These are phyloP conservation scores for Agrochola circellaris DNA, from an alignment of 2,888 invertebrate species.

Conservation along the genomic window DNA sequence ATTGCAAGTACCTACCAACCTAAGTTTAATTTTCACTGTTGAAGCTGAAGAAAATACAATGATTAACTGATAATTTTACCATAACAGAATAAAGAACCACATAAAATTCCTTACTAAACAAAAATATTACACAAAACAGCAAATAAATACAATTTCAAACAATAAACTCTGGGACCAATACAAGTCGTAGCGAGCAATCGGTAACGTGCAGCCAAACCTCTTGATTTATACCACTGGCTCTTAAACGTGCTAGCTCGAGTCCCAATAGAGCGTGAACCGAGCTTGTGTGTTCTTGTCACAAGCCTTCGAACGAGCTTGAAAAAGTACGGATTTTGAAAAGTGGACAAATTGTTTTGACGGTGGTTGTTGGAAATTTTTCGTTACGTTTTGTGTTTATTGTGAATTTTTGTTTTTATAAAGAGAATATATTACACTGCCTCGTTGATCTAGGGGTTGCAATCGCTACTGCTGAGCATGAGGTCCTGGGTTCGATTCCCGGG, in stretches of 20 bases:
- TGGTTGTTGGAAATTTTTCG: neutral
- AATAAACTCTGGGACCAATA: constrained; percentile 40
- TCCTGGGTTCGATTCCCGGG: too few species aligned
- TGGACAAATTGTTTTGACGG: constrained; percentile 25
- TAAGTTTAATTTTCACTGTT: neutral
- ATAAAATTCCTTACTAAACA: neutral
- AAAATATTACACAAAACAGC: constrained; percentile 2
- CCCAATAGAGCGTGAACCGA: constrained; percentile 61
- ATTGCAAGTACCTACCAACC: neutral
- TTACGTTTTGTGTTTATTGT: neutral
- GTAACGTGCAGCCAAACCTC: constrained; percentile 49
- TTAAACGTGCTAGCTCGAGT: constrained; percentile 57
- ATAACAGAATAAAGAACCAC: neutral
- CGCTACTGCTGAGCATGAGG: too few species aligned
- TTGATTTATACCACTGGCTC: constrained; percentile 61
- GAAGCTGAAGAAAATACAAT: neutral
- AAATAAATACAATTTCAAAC: constrained; percentile 57
- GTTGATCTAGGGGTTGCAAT: too few species aligned
- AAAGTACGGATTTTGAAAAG: constrained; percentile 43
- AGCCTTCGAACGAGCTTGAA: constrained; percentile 30
- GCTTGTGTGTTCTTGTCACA: constrained; percentile 58
- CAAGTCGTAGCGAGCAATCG: constrained; percentile 40
- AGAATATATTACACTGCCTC: neutral
- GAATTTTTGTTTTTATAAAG: neutral
- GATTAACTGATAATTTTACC: neutral